Conservation (phyloP, 2,797 vertebrate genomes). For the Mormyrops attenuatus region DNA sequence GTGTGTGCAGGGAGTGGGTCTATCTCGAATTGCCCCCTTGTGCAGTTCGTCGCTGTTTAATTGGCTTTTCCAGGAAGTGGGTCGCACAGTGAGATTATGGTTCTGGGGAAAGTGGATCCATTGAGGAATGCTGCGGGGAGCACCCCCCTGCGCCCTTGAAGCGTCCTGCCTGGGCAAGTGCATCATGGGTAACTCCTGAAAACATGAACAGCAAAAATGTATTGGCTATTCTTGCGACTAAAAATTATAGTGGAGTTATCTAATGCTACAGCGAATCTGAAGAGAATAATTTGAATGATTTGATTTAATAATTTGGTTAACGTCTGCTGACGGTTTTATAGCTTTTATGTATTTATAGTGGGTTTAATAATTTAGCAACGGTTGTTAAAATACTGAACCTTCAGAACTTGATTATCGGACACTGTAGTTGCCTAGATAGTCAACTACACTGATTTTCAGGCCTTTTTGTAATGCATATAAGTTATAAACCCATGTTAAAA, state of each 20-base stretch:
- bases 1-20: background rate
- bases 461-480: conserved; percentile 18
- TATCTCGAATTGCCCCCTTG: conserved; percentile 25
- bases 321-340: background rate
- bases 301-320: background rate
- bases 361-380: background rate
- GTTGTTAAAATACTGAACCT: background rate
- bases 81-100: conserved; percentile 22
- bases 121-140: conserved; percentile 1
- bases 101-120: conserved; percentile 8
- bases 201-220: background rate
- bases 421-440: background rate
- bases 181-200: background rate
- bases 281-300: background rate
- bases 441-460: background rate
- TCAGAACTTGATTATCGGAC: background rate
- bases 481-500: conserved; percentile 1
- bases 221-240: background rate
- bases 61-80: conserved; percentile 14
- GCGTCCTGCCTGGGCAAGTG: background rate
- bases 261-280: background rate
- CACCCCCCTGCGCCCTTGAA: background rate
- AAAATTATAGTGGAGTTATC: background rate
- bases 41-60: conserved; percentile 15
- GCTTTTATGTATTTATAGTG: background rate